Conservation (phyloP, 2,888 invertebrate species). For the Petrolisthes cinctipes region DNA sequence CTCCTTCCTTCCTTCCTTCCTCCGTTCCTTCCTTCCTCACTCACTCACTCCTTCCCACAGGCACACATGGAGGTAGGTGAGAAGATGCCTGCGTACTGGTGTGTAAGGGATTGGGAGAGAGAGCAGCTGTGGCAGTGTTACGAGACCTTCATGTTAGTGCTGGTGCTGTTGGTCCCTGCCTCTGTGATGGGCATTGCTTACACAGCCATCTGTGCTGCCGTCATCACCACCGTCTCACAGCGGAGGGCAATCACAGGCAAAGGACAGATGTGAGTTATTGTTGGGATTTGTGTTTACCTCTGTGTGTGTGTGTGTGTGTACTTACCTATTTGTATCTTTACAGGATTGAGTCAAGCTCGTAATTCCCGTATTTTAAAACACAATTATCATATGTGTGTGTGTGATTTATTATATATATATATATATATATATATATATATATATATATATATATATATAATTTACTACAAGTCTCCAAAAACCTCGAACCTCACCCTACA, state of each 20-base stretch:
- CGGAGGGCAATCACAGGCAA: slow-evolving; percentile 74
- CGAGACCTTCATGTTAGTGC: slow-evolving; percentile 77
- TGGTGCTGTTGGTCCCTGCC: slow-evolving; percentile 77
- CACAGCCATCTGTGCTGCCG: slow-evolving; percentile 77
- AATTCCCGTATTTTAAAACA: not conserved
- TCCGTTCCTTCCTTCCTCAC: not conserved
- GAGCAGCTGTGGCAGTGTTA: slow-evolving; percentile 73
- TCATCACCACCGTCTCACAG: slow-evolving; percentile 76
- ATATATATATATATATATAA: not conserved
- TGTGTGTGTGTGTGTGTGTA: slow-evolving; percentile 1
- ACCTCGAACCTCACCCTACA: not conserved
- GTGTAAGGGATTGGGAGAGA: slow-evolving; percentile 73
- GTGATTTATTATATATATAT: slow-evolving; percentile 17
- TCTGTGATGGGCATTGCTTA: slow-evolving; percentile 78
- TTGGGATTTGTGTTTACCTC: not conserved
- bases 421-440: slow-evolving; percentile 28
- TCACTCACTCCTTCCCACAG: slow-evolving; percentile 19
- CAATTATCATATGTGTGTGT: no score
- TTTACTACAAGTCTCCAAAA: not conserved
- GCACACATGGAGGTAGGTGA: slow-evolving; percentile 71
- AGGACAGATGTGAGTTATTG: slow-evolving; percentile 46
- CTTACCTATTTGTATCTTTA: not conserved
- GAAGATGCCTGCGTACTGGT: slow-evolving; percentile 73
- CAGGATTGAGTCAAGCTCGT: not conserved
- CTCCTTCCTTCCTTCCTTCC: not conserved